Evolutionary conservation across 2,113 vertebrate genomes (phyloP).

Genomic region (Lampris megalopsis): DNA sequence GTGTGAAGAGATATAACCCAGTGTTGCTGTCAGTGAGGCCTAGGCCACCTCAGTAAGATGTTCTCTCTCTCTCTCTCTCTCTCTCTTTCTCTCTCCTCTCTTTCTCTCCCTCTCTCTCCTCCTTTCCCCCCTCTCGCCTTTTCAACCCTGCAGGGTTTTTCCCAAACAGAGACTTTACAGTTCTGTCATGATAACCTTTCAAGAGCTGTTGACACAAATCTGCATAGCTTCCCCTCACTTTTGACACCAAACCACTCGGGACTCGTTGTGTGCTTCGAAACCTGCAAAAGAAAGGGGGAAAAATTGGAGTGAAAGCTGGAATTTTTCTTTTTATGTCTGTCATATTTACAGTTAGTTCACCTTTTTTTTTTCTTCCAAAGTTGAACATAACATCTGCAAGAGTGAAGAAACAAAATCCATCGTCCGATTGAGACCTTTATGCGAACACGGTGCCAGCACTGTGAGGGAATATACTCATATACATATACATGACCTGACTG

Average conservation of each 20-base stretch:
- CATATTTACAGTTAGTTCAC: too few species aligned
- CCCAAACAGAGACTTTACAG: conserved; percentile 4
- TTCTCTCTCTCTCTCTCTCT: conserved; percentile 11
- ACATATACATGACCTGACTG: too few species aligned
- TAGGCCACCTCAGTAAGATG: neutral
- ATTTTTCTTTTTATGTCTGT: too few species aligned
- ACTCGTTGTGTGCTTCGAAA: neutral
- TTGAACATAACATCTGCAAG: too few species aligned
- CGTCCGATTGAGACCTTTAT: too few species aligned
- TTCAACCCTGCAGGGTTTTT: conserved; percentile 26
- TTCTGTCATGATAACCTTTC: conserved; percentile 19
- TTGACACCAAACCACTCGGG: neutral
- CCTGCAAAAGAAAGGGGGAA: too few species aligned
- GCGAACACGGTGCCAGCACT: too few species aligned
- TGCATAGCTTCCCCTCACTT: neutral
- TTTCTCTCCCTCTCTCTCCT: neutral
- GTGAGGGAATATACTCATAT: too few species aligned
- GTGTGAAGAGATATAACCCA: neutral
- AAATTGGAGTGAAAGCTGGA: too few species aligned
- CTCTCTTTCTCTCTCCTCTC: neutral
- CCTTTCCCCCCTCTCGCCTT: too few species aligned
- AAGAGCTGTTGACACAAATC: conserved; percentile 2
- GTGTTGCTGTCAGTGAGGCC: neutral
- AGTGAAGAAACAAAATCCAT: too few species aligned
- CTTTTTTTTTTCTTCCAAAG: too few species aligned